A percentile compares a stretch with the other conserved stretches of the same genome.
Conservation (phyloP, 2,797 vertebrate species). For the Platyrinchus mystaceus region DNA sequence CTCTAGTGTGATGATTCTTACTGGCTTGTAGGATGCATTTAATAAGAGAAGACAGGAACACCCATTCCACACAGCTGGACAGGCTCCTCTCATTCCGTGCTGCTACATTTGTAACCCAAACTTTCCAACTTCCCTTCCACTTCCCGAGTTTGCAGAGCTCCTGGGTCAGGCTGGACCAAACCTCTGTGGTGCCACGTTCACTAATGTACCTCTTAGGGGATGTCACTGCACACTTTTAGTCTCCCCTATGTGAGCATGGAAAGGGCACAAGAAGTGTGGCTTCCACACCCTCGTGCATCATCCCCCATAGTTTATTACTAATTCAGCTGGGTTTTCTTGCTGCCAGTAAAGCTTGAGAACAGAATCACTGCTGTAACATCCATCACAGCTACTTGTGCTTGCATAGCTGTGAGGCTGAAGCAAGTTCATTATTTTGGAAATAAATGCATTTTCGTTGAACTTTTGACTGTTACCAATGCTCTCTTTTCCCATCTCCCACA, state of each 20-base stretch:
- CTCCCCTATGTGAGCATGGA: accelerated
- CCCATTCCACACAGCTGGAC: not conserved
- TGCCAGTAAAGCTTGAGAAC: not conserved
- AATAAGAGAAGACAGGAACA: not conserved
- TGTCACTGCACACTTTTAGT: accelerated
- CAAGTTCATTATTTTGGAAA: not conserved
- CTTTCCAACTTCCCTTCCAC: not conserved
- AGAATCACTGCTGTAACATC: not conserved
- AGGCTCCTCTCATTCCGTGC: not conserved
- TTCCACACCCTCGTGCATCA: not conserved
- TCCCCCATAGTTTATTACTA: not conserved
- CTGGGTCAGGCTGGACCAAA: not conserved
- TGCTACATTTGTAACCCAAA: not conserved
- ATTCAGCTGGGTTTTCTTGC: not conserved
- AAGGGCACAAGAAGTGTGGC: not conserved
- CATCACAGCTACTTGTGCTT: not conserved
- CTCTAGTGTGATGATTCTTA: slow-evolving; percentile 23
- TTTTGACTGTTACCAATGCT: not conserved
- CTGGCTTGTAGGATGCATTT: not conserved
- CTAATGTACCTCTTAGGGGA: accelerated
- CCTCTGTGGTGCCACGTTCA: not conserved
- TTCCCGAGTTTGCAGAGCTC: not conserved
- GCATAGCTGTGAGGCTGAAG: not conserved
- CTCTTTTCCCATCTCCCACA: accelerated
- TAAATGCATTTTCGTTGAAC: not conserved